phyloP scores from a whole-genome alignment of 2,888 invertebrate genomes.

The Lasioglossum lativentre region DNA sequence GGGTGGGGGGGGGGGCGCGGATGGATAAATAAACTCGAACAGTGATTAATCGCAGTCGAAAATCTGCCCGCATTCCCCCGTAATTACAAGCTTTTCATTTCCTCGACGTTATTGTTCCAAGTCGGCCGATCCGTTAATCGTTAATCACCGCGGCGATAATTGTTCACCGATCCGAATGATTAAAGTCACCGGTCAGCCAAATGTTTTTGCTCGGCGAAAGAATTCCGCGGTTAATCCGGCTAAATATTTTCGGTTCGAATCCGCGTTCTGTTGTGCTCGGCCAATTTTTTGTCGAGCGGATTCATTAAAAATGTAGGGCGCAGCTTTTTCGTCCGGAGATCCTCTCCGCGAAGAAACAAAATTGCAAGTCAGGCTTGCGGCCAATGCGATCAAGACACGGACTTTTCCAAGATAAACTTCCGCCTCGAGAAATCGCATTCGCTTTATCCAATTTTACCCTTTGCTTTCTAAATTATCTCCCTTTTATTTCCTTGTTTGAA shows the following conservation, averaged over 20 bases:
- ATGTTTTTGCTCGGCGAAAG: neutral
- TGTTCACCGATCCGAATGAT: constrained; percentile 15
- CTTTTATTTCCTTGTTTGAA: neutral
- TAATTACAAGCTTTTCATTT: constrained; percentile 46
- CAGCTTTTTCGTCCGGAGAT: neutral
- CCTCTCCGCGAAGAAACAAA: neutral
- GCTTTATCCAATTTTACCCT: neutral
- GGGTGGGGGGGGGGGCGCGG: too few species aligned
- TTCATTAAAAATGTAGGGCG: neutral
- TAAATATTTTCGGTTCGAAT: neutral
- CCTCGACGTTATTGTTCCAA: constrained; percentile 29
- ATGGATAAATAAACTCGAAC: constrained; percentile 30
- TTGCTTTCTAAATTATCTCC: neutral
- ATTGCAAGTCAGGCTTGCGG: neutral
- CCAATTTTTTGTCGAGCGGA: neutral
- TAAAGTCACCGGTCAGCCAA: constrained; percentile 9
- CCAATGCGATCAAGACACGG: neutral
- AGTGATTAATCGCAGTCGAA: constrained; percentile 45
- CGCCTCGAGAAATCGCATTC: neutral
- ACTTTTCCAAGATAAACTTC: neutral
- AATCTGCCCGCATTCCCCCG: constrained; percentile 34
- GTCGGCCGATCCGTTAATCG: constrained; percentile 31
- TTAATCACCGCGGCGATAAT: constrained; percentile 1
- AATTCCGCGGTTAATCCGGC: neutral
- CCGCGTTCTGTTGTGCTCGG: neutral